These are phyloP conservation scores for Bolinopsis microptera DNA, from an alignment of 37 sponge, comb jelly and placozoan genomes.

Conservation along the genomic window DNA sequence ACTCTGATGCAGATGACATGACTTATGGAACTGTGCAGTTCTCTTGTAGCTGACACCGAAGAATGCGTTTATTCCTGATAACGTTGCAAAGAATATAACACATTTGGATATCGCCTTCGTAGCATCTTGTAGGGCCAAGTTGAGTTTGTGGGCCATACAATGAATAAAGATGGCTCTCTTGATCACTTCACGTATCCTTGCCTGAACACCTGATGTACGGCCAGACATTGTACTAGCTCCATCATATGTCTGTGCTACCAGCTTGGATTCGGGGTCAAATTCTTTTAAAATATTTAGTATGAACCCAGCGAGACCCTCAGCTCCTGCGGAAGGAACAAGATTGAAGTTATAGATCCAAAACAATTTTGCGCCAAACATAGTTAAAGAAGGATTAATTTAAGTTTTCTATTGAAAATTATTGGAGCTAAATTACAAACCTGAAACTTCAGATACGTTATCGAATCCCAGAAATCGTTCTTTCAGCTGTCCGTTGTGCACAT, in stretches of 20 bases:
- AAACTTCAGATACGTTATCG: neutral
- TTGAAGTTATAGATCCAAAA: neutral
- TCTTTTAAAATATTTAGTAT: neutral
- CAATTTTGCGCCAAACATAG: neutral
- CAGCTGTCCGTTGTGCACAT: neutral
- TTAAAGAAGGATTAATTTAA: neutral
- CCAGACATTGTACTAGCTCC: neutral
- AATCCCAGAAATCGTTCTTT: neutral
- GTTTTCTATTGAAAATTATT: neutral
- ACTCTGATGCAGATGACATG: neutral
- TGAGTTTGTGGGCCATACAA: slow-evolving; percentile 41
- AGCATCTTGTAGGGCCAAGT: neutral
- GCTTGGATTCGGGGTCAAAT: neutral
- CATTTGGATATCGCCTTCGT: neutral
- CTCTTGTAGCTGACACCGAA: neutral
- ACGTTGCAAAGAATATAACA: neutral
- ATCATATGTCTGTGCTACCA: neutral
- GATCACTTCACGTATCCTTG: neutral
- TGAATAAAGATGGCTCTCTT: neutral
- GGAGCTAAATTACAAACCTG: neutral
- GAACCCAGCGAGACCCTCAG: neutral
- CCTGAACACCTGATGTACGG: neutral
- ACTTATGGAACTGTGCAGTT: neutral
- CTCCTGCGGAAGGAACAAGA: neutral
- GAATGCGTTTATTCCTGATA: neutral